Evolutionary conservation across 2,797 vertebrate species (phyloP), one percentile per base, ranked within the genome.

Genomic region (Pseudocheirus occidentalis): DNA sequence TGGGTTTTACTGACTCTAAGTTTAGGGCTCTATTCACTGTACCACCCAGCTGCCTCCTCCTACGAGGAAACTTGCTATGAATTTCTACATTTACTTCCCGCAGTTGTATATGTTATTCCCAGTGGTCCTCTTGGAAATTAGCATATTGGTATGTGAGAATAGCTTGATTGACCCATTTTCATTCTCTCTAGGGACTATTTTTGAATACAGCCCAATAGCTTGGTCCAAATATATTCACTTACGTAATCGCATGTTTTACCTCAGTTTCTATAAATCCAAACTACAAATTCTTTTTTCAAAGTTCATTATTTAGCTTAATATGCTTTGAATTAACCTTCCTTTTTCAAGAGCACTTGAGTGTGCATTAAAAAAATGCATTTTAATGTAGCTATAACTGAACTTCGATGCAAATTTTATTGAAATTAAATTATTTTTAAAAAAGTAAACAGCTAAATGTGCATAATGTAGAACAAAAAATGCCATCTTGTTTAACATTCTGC

Each of bases 391-490:
- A 10, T 90, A 90, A 55, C 90, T 55, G 13, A 29, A 54, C 24
- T 55, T 90, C 13, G 54, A 90, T 55, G 31, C 90, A 55, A 53
- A 90, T 90, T 90, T 52, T 54, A 52, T 55, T 55, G 52, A 90
- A 90, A 55, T 55, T 90, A 54, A 53, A 50, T 54, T 55, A 1
- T 28, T 52, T 90, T 90, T 18, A 54, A 90, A 54, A 90, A 90
- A 90, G 13, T 7, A 53, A 90, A 31, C 93, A 66, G 12, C 91
- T 90, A 87, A 93, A 90, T 24, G 2, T n/a, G 1, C 27, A 87
- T 94, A 54, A 87, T 89, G 94, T 96, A 93, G 90, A 95, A 87
- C 40, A 93, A 92, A 92, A 95, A 93, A 57, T 55, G 92, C 21
- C 40, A 91, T 31, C 95, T 92, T 92, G 4, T 34, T 91, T 94